Evolutionary conservation across 2,888 invertebrate species (phyloP).

Genomic region (Campoplex nolae): DNA sequence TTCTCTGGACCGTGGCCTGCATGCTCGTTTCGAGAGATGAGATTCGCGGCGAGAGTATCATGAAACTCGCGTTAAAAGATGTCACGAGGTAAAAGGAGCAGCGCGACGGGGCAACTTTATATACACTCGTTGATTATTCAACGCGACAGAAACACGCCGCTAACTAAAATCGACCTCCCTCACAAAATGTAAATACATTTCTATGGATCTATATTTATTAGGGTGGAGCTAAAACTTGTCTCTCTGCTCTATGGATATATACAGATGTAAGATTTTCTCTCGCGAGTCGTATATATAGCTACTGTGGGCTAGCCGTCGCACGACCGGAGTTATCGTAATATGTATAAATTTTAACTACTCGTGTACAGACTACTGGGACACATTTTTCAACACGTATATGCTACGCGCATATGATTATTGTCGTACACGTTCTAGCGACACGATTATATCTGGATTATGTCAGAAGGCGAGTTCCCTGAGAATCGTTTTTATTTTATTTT

Average conservation of each 20-base stretch:
- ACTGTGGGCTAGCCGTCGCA: too few species aligned
- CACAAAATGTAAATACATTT: conserved; percentile 6
- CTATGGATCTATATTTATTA: background rate
- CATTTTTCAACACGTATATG: background rate
- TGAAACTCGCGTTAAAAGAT: background rate
- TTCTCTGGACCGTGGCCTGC: conserved; percentile 28
- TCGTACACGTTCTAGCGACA: background rate
- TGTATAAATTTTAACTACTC: conserved; percentile 50
- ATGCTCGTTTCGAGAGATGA: background rate
- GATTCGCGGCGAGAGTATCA: background rate
- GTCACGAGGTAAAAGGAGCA: conserved; percentile 27
- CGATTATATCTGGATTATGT: conserved; percentile 20
- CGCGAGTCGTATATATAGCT: background rate
- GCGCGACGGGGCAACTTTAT: conserved; percentile 9
- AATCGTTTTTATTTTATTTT: background rate
- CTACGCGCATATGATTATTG: background rate
- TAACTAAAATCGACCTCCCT: conserved; percentile 13
- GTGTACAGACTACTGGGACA: conserved; percentile 24
- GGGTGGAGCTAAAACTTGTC: background rate
- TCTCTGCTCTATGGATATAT: background rate
- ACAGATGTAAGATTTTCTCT: conserved; percentile 14
- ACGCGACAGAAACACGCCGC: conserved; percentile 35
- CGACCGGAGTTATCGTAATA: conserved; percentile 39
- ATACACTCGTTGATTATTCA: conserved; percentile 42
- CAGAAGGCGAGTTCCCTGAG: conserved; percentile 15